These are phyloP conservation scores for Euwallacea similis DNA, from an alignment of 1,140 invertebrate genomes.

Conservation along the genomic window DNA sequence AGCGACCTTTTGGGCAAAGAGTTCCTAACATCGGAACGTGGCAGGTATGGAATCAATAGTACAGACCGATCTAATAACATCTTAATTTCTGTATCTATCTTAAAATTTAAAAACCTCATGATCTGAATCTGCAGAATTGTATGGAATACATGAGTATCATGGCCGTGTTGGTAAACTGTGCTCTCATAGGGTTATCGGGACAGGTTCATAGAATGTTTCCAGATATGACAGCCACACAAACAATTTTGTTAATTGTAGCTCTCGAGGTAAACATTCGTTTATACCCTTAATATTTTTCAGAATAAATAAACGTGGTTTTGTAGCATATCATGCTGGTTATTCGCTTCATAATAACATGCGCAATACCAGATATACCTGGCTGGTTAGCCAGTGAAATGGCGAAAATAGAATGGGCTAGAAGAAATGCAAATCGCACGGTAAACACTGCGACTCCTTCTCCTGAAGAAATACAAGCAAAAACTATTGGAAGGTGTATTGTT, in stretches of 20 bases:
- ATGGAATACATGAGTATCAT: conserved; percentile 92
- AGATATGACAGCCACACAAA: conserved; percentile 80
- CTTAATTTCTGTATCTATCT: no score
- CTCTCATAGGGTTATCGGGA: conserved; percentile 88
- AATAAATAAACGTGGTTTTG: conserved; percentile 39
- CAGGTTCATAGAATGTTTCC: conserved; percentile 88
- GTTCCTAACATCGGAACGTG: conserved; percentile 96
- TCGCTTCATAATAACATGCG: conserved; percentile 78
- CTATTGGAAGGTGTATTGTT: conserved; percentile 48
- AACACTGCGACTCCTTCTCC: conserved; percentile 47
- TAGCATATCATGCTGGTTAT: conserved; percentile 86
- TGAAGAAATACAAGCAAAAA: conserved; percentile 48
- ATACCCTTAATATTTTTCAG: background rate
- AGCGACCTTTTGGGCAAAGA: conserved; percentile 87
- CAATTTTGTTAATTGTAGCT: conserved; percentile 84
- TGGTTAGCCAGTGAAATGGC: conserved; percentile 90
- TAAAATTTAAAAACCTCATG: no score
- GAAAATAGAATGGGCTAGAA: conserved; percentile 77
- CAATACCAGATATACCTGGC: conserved; percentile 88
- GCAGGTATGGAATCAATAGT: conserved; percentile 68
- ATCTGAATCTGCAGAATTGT: conserved; percentile 66
- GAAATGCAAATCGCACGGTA: conserved; percentile 59
- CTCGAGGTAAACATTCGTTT: conserved; percentile 63
- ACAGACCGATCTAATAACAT: no score
- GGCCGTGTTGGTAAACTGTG: conserved; percentile 93